phyloP scores from a whole-genome alignment of 2,888 invertebrate genomes.

The Tuberolachnus salignus region DNA sequence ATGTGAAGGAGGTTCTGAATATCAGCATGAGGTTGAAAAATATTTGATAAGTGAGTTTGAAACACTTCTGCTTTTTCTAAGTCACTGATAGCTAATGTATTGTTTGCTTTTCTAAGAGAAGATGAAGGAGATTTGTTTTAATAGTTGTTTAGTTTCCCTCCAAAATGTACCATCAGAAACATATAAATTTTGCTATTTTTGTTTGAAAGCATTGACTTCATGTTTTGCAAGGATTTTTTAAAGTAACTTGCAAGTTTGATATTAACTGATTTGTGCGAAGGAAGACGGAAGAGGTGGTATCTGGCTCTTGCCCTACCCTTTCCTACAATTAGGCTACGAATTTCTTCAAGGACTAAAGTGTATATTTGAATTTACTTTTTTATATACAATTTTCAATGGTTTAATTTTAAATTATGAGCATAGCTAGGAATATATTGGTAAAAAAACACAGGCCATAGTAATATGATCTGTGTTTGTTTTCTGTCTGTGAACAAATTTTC shows the following conservation, averaged over 20 bases:
- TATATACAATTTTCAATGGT: too few species aligned
- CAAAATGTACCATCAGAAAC: not conserved
- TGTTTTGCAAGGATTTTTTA: not conserved
- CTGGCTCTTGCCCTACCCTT: conserved; percentile 16
- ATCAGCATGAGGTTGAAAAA: not conserved
- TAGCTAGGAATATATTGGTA: too few species aligned
- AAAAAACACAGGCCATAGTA: too few species aligned
- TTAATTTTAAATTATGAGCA: too few species aligned
- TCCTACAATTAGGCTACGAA: not conserved
- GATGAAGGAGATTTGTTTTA: not conserved
- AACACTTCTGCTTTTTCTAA: not conserved
- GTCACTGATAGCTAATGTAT: not conserved
- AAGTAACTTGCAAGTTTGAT: not conserved
- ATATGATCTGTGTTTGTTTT: too few species aligned
- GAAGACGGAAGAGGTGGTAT: conserved; percentile 5
- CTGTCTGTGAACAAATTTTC: too few species aligned
- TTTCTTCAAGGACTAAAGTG: not conserved
- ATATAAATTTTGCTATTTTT: not conserved
- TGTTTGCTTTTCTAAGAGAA: not conserved
- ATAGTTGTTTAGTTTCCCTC: too few species aligned
- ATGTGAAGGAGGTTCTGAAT: not conserved
- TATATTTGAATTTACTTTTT: too few species aligned
- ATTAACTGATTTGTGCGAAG: not conserved
- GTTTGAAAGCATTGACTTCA: not conserved
- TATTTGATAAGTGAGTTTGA: not conserved